A percentile compares a stretch with the other conserved stretches of the same genome.
These are phyloP conservation scores for Leptodactylus fallax DNA, from an alignment of 2,797 vertebrate genomes.

Conservation along the genomic window DNA sequence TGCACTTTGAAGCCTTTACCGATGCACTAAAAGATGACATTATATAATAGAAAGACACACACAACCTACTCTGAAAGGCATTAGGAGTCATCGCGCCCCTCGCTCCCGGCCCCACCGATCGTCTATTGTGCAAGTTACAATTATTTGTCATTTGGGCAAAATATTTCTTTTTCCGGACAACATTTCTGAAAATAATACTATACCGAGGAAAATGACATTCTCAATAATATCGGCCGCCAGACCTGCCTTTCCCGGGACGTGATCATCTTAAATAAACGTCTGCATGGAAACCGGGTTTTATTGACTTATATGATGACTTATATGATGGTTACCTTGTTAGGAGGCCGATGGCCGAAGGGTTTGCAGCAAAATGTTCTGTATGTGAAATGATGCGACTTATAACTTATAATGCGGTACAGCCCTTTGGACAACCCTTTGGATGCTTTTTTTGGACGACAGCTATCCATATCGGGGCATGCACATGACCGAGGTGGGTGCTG, in stretches of 20 bases:
- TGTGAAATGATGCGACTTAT: too few relatives aligned
- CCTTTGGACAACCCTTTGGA: too few relatives aligned
- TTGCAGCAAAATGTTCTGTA: too few relatives aligned
- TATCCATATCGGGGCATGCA: too few relatives aligned
- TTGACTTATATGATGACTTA: too few relatives aligned
- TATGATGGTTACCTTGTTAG: too few relatives aligned
- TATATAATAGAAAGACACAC: constrained; percentile 40
- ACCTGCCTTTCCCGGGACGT: not conserved
- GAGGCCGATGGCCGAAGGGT: too few relatives aligned
- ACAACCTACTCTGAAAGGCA: constrained; percentile 49
- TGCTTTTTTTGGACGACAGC: too few relatives aligned
- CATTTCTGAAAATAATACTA: constrained; percentile 34
- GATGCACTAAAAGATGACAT: constrained; percentile 52
- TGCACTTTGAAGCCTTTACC: constrained; percentile 39
- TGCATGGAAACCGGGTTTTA: not conserved
- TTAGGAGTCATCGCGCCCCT: not conserved
- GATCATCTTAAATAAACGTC: constrained; percentile 8
- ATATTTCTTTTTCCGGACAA: constrained; percentile 3
- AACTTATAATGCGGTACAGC: too few relatives aligned
- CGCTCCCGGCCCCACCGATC: constrained; percentile 14
- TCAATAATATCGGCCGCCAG: not conserved
- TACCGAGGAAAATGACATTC: not conserved
- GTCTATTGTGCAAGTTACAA: constrained; percentile 35
- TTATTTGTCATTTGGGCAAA: constrained; percentile 42
- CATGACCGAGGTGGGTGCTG: too few relatives aligned